Evolutionary conservation across 2,113 vertebrate genomes (phyloP).

Genomic region (Panthera tigris): DNA sequence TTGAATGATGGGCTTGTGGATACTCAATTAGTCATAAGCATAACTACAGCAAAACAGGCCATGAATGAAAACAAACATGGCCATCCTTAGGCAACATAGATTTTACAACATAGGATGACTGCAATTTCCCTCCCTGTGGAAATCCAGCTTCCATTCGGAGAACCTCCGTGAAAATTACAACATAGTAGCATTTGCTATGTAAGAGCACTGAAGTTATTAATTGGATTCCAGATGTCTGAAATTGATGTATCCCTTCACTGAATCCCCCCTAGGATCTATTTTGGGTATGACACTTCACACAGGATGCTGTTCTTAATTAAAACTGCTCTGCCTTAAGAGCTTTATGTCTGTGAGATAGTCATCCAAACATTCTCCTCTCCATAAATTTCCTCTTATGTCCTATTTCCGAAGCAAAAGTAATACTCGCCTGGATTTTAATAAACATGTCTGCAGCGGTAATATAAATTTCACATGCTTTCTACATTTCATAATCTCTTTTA

Average conservation of each 20-base stretch:
- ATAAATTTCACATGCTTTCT: not conserved
- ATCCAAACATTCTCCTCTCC: not conserved
- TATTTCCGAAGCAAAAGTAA: slow-evolving; percentile 40
- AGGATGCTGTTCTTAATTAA: slow-evolving; percentile 57
- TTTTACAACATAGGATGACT: too few species aligned
- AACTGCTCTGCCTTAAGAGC: slow-evolving; percentile 37
- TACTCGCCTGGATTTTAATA: slow-evolving; percentile 54
- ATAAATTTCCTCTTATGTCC: slow-evolving; percentile 32
- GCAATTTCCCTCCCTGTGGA: not conserved
- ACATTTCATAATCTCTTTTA: not conserved
- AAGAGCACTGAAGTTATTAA: slow-evolving; percentile 26
- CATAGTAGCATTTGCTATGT: not conserved
- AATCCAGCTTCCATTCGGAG: not conserved
- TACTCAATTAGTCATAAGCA: not conserved
- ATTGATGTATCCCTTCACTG: not conserved
- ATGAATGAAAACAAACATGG: not conserved
- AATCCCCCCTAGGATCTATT: slow-evolving; percentile 33
- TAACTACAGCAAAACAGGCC: not conserved
- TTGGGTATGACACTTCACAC: slow-evolving; percentile 4
- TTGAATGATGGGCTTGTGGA: not conserved
- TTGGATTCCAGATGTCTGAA: slow-evolving; percentile 51
- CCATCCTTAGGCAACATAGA: not conserved
- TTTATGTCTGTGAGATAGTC: slow-evolving; percentile 22
- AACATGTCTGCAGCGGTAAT: not conserved
- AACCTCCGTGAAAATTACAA: not conserved